Percentiles rank a stretch among this genome's conserved stretches.
phyloP scores from a whole-genome alignment of 2,888 invertebrate species.

The Caenorhabditis sp. region DNA sequence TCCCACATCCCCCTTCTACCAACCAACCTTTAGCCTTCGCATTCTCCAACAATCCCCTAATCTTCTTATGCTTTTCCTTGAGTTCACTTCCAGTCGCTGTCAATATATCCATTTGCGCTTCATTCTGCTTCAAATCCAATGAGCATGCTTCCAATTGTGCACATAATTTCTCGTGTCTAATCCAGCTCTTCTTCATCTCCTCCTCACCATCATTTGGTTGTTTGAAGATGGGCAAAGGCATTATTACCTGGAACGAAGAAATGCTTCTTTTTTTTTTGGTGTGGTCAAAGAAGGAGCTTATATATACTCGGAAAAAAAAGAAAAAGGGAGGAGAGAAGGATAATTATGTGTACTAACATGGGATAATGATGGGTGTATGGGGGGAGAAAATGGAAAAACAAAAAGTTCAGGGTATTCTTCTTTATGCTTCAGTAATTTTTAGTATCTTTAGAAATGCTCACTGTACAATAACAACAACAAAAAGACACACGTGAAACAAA shows the following conservation, averaged over 20 bases:
- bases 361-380: too few relatives aligned
- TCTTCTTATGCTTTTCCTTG: constrained; percentile 58
- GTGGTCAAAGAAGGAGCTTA: too few relatives aligned
- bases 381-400: too few relatives aligned
- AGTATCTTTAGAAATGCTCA: too few relatives aligned
- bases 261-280: too few relatives aligned
- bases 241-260: background rate
- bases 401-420: too few relatives aligned
- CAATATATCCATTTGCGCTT: constrained; percentile 65
- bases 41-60: constrained; percentile 52
- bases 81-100: constrained; percentile 62
- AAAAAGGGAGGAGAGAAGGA: too few relatives aligned
- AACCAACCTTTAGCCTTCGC: constrained; percentile 34
- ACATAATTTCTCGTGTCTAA: constrained; percentile 45
- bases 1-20: background rate
- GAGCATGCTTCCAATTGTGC: constrained; percentile 44
- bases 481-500: too few relatives aligned
- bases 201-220: constrained; percentile 43
- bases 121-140: constrained; percentile 53
- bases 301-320: too few relatives aligned
- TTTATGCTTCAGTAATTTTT: too few relatives aligned
- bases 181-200: constrained; percentile 49
- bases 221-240: constrained; percentile 40
- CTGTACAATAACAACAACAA: too few relatives aligned
- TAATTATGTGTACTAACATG: too few relatives aligned